Base-by-base conservation (phyloP, 2,113 vertebrate genomes). In the Pelmatolapia mariae region DNA sequence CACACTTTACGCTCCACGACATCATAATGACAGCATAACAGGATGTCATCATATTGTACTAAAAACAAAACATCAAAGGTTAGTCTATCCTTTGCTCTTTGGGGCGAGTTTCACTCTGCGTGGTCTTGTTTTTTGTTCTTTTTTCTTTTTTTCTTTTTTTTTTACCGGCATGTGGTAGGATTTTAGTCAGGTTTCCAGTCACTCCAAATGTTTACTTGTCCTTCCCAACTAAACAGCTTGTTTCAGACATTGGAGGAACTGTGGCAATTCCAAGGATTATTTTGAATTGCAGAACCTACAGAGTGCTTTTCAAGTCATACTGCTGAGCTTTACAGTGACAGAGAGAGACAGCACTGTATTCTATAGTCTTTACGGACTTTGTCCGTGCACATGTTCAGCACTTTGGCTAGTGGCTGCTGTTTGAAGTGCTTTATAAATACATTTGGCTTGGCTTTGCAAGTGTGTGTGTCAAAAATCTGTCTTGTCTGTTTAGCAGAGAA, bases 391-490 rank as follows among this genome's bases (percentile, higher is more conserved):
- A 66, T 38, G 61, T 66, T 66, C 61, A 66, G 33, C 61, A 38
- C 61, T 66, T 66, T 66, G 33, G 33, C 33, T 12, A 38, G 33
- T 66, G 33, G 61, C 61, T 66, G 61, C 33, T 38, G 61, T 66
- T 66, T 66, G 33, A 66, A 66, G 61, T 66, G 61, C 61, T 66
- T 66, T 66, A 66, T 38, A 38, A 66, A 66, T 66, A 38, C 19
- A 66, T 66, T 38, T 38, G 61, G 10, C 61, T 38, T 66, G 61
- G 33, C 33, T 38, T 66, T 66, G 19, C 11, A 22, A 66, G 0
- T 22, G 61, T 66, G 26, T 29, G 19, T 38, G 61, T 66, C 19
- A 38, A 66, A 66, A 66, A 66, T 66, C 33, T 66, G 33, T 8
- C 61, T 13, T 13, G 61, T 38, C 61, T 38, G 19, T 66, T 66